Evolutionary conservation across 53 echinoderm and acorn worm species (phyloP), one percentile per base, ranked within the genome.

Genomic region (Arbacia lixula): DNA sequence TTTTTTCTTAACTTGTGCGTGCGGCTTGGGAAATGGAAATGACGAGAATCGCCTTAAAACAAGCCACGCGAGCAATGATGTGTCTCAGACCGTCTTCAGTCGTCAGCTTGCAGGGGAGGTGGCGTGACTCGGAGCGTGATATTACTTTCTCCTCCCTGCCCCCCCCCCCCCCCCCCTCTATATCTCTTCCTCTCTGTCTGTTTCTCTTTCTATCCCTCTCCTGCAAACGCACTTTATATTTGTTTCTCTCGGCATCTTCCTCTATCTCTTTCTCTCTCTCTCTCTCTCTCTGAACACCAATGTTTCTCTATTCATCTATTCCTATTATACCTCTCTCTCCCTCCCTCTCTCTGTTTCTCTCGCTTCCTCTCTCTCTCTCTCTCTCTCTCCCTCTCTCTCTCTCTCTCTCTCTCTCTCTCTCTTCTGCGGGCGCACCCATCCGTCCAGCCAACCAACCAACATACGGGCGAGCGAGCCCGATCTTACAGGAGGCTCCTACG

Each of bases 341-440:
- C 27, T 1, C 41, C 21, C 16, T 36, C 36, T 69, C 22, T 40
- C 3, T 24, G 69, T 43, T 11, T 22, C 69, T 69, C 27, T 43
- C 16, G 41, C 69, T n/a, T n/a, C n/a, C 26, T 11, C 0, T 43
- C 28, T 17, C 16, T 35, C 27, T 41, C 27, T 1, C 41, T 27
- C 16, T 36, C 36, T 69, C 22, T 40, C 3, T 24, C 41, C 29
- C 5, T 22, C 69, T 69, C 26, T 11, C 0, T 43, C 28, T 17
- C 16, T 35, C 27, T 41, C 27, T 1, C 41, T 27, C 16, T 36
- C 36, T 69, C 22, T 40, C 3, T 24, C 41, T 43, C 5, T 22
- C 69, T 69, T 42, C 69, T 27, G 41, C 69, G n/a, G 66, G 37
- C 66, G 66, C 66, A 11, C 66, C 66, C 69, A 43, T 46, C 38